Conservation (phyloP, 2,888 invertebrate species). For the Eupeodes luniger region DNA sequence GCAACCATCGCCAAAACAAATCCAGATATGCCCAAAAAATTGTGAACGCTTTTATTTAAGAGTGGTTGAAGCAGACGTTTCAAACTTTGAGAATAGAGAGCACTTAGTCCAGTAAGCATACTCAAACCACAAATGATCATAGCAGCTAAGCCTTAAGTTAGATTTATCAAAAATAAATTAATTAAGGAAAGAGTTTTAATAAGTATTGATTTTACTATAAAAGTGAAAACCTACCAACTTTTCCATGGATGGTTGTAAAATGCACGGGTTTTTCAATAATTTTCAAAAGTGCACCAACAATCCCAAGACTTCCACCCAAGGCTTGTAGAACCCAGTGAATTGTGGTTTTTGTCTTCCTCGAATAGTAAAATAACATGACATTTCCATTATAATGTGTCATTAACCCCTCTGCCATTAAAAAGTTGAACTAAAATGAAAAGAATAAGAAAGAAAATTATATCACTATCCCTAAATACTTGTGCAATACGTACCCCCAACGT, state of each 20-base stretch:
- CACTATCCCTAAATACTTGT: neutral
- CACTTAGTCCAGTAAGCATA: constrained; percentile 79
- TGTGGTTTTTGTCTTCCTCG: constrained; percentile 76
- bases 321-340: constrained; percentile 73
- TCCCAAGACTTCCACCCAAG: constrained; percentile 68
- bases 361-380: constrained; percentile 78
- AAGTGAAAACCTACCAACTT: constrained; percentile 70
- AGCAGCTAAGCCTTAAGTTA: constrained; percentile 68
- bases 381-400: constrained; percentile 81
- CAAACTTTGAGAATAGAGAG: constrained; percentile 78
- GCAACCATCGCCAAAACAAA: constrained; percentile 80
- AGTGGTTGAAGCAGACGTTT: constrained; percentile 78
- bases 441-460: neutral
- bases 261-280: constrained; percentile 79
- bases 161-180: neutral
- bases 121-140: constrained; percentile 80
- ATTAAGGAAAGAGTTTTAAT: neutral
- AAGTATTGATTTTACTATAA: neutral
- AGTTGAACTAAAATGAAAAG: constrained; percentile 76
- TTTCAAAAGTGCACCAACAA: constrained; percentile 79
- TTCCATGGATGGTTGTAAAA: constrained; percentile 80
- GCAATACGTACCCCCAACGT: constrained; percentile 79
- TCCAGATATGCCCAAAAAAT: constrained; percentile 79
- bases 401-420: constrained; percentile 82
- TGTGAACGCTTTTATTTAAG: constrained; percentile 81